These are phyloP conservation scores for Squalus acanthias DNA, from an alignment of 2,797 vertebrate genomes.

Conservation along the genomic window DNA sequence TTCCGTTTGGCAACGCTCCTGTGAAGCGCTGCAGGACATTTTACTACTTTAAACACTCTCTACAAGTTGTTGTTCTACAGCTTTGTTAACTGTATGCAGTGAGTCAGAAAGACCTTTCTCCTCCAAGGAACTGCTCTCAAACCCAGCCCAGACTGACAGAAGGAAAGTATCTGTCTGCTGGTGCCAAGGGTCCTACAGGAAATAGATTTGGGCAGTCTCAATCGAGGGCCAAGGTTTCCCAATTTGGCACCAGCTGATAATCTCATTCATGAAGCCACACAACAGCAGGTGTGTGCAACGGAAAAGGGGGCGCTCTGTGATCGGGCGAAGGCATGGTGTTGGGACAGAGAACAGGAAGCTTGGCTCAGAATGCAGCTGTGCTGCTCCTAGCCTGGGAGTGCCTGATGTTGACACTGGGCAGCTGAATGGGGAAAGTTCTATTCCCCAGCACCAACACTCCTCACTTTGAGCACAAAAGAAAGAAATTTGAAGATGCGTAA, in stretches of 20 bases:
- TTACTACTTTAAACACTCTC: neutral
- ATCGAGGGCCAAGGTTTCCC: neutral
- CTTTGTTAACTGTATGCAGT: neutral
- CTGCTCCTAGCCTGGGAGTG: too few relatives aligned
- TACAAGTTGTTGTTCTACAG: neutral
- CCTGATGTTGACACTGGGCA: too few relatives aligned
- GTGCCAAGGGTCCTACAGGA: neutral
- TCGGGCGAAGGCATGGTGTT: too few relatives aligned
- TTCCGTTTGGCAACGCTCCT: neutral
- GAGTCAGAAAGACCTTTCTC: neutral
- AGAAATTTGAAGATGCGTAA: too few relatives aligned
- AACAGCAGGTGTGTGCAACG: too few relatives aligned
- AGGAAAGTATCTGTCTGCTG: neutral
- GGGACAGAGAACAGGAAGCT: too few relatives aligned
- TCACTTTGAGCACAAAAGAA: too few relatives aligned
- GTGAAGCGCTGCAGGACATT: neutral
- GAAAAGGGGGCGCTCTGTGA: too few relatives aligned
- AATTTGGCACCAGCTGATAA: neutral
- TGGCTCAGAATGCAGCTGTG: too few relatives aligned
- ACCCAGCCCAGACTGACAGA: neutral
- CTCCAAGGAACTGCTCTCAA: neutral
- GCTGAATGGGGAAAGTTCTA: too few relatives aligned
- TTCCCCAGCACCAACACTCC: too few relatives aligned
- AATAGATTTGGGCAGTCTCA: neutral
- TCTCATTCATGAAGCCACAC: too few relatives aligned